These are phyloP conservation scores for Cromileptes altivelis DNA, from an alignment of 2,113 vertebrate species.

Conservation along the genomic window DNA sequence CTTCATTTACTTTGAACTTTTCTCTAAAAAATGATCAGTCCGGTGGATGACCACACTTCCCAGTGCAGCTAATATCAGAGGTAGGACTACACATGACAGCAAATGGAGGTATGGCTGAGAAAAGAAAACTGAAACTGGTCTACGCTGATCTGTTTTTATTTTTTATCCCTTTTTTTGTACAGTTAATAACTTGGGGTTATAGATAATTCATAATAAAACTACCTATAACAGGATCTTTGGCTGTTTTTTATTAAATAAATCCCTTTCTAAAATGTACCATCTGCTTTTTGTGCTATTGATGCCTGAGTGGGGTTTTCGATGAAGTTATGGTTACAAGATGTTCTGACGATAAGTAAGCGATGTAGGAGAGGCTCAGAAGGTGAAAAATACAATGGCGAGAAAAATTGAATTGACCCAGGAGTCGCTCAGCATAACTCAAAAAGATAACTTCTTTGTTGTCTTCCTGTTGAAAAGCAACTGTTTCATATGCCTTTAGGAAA, in stretches of 20 bases:
- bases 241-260: constrained; percentile 57
- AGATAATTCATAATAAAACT: constrained; percentile 53
- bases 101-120: not conserved
- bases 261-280: constrained; percentile 29
- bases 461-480: not conserved
- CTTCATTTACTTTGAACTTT: not conserved
- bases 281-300: constrained; percentile 39
- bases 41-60: constrained; percentile 16
- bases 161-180: constrained; percentile 15
- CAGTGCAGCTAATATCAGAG: constrained; percentile 52
- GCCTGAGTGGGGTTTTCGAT: constrained; percentile 36
- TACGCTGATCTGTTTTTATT: constrained; percentile 23
- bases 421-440: constrained; percentile 25
- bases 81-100: not conserved
- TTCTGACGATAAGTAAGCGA: constrained; percentile 47
- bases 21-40: not conserved
- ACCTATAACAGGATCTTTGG: constrained; percentile 42
- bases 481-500: constrained; percentile 28
- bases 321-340: constrained; percentile 43
- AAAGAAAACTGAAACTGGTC: constrained; percentile 21
- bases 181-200: constrained; percentile 25
- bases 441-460: constrained; percentile 32
- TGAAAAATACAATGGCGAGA: constrained; percentile 44
- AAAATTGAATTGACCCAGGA: constrained; percentile 32
- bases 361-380: constrained; percentile 4